Evolutionary conservation across 2,888 invertebrate species (phyloP).

Genomic region (Tetramorium bicarinatum): DNA sequence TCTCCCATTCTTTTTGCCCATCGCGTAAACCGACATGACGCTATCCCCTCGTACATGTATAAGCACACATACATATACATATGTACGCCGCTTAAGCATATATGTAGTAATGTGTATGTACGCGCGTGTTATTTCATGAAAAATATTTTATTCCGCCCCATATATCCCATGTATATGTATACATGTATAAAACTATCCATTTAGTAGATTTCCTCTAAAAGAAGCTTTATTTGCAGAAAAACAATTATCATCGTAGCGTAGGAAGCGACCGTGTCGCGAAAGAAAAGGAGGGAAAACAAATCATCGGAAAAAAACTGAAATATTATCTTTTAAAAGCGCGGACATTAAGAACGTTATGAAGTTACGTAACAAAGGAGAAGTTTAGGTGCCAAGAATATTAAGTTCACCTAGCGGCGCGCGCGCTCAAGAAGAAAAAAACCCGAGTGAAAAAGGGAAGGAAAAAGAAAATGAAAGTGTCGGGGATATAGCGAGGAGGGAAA

Average conservation of each 20-base stretch:
- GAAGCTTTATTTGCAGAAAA: slow-evolving; percentile 14
- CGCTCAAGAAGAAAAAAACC: not conserved
- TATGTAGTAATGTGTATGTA: not conserved
- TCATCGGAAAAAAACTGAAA: slow-evolving; percentile 45
- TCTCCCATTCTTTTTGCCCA: not conserved
- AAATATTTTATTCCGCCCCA: slow-evolving; percentile 1
- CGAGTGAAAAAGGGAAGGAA: not conserved
- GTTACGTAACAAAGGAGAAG: slow-evolving; percentile 56
- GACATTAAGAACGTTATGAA: slow-evolving; percentile 56
- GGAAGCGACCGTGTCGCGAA: not conserved
- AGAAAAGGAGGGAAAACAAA: slow-evolving; percentile 5
- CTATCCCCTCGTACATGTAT: not conserved
- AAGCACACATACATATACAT: not conserved
- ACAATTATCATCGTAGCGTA: not conserved
- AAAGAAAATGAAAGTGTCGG: slow-evolving; percentile 35
- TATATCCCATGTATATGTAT: not conserved
- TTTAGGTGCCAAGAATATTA: slow-evolving; percentile 60
- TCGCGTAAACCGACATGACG: slow-evolving; percentile 16
- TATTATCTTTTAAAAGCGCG: slow-evolving; percentile 56
- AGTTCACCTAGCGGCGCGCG: slow-evolving; percentile 46
- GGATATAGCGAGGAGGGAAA: slow-evolving; percentile 6
- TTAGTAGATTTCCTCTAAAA: slow-evolving; percentile 7
- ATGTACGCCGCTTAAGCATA: slow-evolving; percentile 12
- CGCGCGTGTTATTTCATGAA: not conserved
- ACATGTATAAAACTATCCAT: not conserved